Base-by-base conservation (phyloP, 2,113 vertebrate genomes). In the Prunella fulvescens region DNA sequence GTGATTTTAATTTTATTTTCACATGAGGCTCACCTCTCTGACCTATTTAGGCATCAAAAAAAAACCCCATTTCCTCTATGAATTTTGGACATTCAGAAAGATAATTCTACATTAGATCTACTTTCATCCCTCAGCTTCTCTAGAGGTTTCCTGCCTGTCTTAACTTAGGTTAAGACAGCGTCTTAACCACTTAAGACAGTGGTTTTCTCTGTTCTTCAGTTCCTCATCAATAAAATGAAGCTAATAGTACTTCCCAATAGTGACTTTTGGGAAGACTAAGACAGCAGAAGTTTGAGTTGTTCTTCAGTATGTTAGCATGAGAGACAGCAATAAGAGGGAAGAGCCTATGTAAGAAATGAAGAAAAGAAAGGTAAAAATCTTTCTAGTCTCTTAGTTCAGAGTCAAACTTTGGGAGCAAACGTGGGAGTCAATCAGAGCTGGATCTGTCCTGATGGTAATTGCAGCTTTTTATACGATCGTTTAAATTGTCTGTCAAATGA, bases 401-500 rank as follows among this genome's bases (percentile, higher is more conserved):
- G 60, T 92, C 65, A 94, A 93, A 95, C 76, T 94, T 94, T 47
- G 72, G 85, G 88, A 96, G 93, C 64, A 96, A 88, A 95, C 0
- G 33, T 96, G 88, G 94, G 92, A 96, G 95, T 94, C 95, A 96
- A 90, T 96, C 95, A 97, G 90, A 92, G 90, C 51, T 94, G 90
- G 90, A 96, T 95, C 94, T 96, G 94, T 94, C 92, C 95, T 96
- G 92, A 97, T 96, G 95, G 95, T 95, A 95, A 96, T 96, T 96
- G 93, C 95, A 95, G 95, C 93, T 96, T 96, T 96, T 95, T 94
- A 97, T 88, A 88, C 47, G 76, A 96, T 95, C 93, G 81, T 88
- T 97, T 96, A 96, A 96, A 96, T 96, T 92, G 92, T 97, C 96
- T 96, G 92, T 96, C 95, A 96, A 96, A 94, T 90, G 95, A 97